These are phyloP conservation scores for Onychostruthus taczanowskii DNA, from an alignment of 2,113 vertebrate species.

Conservation along the genomic window DNA sequence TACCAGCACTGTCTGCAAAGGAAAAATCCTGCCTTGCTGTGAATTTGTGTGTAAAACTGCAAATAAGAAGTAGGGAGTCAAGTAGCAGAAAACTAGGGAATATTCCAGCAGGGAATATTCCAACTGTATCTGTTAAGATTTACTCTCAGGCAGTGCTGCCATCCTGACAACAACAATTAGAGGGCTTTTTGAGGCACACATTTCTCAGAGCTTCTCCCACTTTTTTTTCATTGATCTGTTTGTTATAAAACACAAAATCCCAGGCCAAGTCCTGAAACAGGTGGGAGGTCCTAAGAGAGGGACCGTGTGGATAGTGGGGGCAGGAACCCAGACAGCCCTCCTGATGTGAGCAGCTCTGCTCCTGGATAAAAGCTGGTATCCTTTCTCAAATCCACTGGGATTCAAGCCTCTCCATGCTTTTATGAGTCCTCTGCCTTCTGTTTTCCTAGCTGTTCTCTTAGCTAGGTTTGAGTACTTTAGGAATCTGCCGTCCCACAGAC, in stretches of 20 bases:
- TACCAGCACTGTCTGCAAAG: neutral
- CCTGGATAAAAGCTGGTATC: neutral
- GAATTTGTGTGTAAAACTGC: neutral
- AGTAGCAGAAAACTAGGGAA: neutral
- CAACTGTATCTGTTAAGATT: neutral
- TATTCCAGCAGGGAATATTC: neutral
- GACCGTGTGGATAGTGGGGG: neutral
- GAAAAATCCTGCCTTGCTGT: neutral
- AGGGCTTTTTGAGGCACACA: neutral
- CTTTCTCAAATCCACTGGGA: neutral
- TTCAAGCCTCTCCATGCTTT: neutral
- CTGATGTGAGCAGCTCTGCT: neutral
- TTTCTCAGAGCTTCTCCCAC: neutral
- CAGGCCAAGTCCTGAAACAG: neutral
- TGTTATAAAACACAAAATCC: neutral
- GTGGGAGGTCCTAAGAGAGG: neutral
- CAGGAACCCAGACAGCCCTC: neutral
- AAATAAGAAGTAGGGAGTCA: neutral
- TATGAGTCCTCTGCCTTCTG: neutral
- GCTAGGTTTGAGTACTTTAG: constrained; percentile 12
- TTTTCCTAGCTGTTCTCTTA: constrained; percentile 28
- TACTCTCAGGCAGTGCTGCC: neutral
- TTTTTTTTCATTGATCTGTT: neutral
- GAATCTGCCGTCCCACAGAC: constrained; percentile 17
- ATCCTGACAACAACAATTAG: neutral